These are phyloP conservation scores for Elgaria multicarinata DNA, from an alignment of 2,113 vertebrate species.

Conservation along the genomic window DNA sequence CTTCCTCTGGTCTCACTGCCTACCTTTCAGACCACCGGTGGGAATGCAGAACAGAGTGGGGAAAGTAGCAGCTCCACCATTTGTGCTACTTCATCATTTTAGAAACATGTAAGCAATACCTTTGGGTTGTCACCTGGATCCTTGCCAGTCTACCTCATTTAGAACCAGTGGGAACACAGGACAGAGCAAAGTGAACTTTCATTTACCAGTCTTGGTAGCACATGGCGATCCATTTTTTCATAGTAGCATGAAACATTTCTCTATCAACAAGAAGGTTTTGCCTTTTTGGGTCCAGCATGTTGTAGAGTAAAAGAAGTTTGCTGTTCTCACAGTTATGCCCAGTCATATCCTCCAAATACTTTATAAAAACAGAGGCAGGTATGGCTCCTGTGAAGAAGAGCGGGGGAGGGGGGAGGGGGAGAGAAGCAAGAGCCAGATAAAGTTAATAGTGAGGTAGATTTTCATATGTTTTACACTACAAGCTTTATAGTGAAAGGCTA, in stretches of 20 bases:
- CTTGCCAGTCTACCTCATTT: neutral
- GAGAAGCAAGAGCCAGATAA: neutral
- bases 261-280: neutral
- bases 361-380: conserved; percentile 4
- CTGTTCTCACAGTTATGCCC: neutral
- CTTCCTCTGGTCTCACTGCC: neutral
- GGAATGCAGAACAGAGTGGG: neutral
- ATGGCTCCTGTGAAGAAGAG: neutral
- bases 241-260: neutral
- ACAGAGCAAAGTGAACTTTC: neutral
- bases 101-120: neutral
- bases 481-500: neutral
- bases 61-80: neutral
- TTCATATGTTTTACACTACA: neutral
- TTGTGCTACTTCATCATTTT: neutral
- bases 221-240: neutral
- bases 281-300: neutral
- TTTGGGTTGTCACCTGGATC: neutral
- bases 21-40: neutral
- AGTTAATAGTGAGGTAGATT: fast-evolving
- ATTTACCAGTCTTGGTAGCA: neutral
- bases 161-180: fast-evolving
- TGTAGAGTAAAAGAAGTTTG: neutral
- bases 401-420: too few relatives aligned
- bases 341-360: fast-evolving